Evolutionary conservation across 1,140 invertebrate species (phyloP).

Genomic region (Caerostris darwini): DNA sequence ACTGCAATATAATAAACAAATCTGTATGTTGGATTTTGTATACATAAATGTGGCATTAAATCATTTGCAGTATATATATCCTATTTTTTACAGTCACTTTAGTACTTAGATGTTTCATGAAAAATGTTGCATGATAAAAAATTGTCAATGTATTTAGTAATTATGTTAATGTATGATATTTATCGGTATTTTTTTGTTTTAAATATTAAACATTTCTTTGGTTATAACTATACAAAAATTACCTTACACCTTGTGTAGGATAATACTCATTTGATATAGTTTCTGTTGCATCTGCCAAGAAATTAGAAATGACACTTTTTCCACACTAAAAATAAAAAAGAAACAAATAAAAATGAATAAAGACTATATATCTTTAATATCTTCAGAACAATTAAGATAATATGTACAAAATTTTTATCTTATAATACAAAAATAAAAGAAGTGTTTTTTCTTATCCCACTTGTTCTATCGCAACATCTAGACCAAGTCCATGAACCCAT

Average conservation of each 20-base stretch:
- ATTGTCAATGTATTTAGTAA: too few relatives aligned
- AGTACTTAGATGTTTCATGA: too few relatives aligned
- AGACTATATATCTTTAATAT: background rate
- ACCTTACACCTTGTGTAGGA: slow-evolving; percentile 86
- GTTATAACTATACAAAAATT: background rate
- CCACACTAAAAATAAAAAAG: slow-evolving; percentile 84
- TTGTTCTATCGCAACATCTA: background rate
- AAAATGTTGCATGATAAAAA: too few relatives aligned
- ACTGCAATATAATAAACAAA: too few relatives aligned
- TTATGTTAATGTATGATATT: too few relatives aligned
- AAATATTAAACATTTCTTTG: too few relatives aligned
- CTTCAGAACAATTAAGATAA: background rate
- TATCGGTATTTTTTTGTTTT: too few relatives aligned
- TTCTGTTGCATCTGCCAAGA: slow-evolving; percentile 86
- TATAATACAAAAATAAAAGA: background rate
- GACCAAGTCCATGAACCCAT: too few relatives aligned
- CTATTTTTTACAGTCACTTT: too few relatives aligned
- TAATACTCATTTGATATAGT: slow-evolving; percentile 85
- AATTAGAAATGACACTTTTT: slow-evolving; percentile 87
- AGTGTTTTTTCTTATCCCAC: background rate
- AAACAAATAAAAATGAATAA: background rate
- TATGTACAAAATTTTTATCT: background rate
- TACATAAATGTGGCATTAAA: too few relatives aligned
- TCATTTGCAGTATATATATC: too few relatives aligned
- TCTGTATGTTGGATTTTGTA: too few relatives aligned